Base-by-base conservation (phyloP, 2,113 vertebrate genomes). In the Anhinga anhinga region DNA sequence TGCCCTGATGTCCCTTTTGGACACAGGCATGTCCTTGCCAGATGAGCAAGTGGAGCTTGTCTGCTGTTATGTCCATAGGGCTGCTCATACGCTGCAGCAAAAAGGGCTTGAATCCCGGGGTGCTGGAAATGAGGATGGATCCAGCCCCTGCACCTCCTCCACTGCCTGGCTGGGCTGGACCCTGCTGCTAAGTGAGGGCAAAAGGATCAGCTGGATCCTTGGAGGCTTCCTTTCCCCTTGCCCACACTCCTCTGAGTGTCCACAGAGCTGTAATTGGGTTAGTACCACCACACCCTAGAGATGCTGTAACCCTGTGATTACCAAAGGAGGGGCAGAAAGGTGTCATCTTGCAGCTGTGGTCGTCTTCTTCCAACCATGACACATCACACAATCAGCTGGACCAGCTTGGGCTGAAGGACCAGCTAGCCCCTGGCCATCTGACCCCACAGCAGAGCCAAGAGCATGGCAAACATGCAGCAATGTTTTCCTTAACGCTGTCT, bases 181-280 rank as follows among this genome's bases (percentile, higher is more conserved):
- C 22, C 49, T 86, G 20, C 1, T 7, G 18, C 26, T 40, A 13
- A 77, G 63, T 42, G 30, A 69, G 25, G 44, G 7, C 0, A 0
- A 47, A 77, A 38, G 29, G 44, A 70, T 69, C 63, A 66, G 23
- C 47, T 85, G 44, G 42, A 34, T 76, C 19, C 2, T 0, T 20
- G 50, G 56, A 44, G 16, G 16, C 10, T 61, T 82, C 42, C 25
- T 91, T 92, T 23, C 15, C 7, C 10, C 3, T 13, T n/a, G 38
- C 36, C 44, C 58, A 34, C 20, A 13, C 10, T 5, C 36, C 18
- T 59, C 29, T 23, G 26, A 32, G 52, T 72, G 52, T 72, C 27
- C n/a, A 32, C 56, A 72, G 55, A 79, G 62, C 83, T 78, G 42
- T 1, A 4, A 3, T 34, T 83, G 80, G 30, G 56, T 91, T 78